Base-by-base conservation (phyloP, 2,797 vertebrate genomes). In the Merluccius polli region DNA sequence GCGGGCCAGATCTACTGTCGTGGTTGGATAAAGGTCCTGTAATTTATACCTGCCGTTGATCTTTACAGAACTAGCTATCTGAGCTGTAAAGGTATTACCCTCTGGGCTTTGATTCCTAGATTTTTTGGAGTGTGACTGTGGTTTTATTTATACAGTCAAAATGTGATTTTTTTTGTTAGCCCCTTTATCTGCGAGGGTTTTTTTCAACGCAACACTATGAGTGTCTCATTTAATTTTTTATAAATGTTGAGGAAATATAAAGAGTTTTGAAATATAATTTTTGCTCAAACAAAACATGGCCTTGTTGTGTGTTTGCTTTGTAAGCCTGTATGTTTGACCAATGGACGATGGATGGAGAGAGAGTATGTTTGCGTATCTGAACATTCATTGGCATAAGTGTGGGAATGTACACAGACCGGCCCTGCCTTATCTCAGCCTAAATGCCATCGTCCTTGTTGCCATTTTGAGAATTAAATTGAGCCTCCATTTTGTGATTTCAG, bases 171-270 rank as follows among this genome's bases (percentile, higher is more conserved):
- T 84, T 75, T 79, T 83, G 83, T 73, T 74, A 71, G 69, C 32
- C 32, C 81, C 59, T 73, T 78, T 75, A 78, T 73, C 80, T 12
- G 13, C 79, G 21, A 48, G 69, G 27, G 24, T 11, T 63, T 63
- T 12, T 27, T 12, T 16, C 8, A 27, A n/a, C 12, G 24, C 2
- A 2, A 27, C 4, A 63, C 4, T 59, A 7, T 9, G 18, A 52
- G 48, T 8, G 48, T n/a, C 21, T n/a, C 3, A 11, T 63, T 63
- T 63, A 3, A 27, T 11, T 63, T 27, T 27, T n/a, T n/a, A 11
- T 71, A 91, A 92, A 92, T 90, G 87, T 91, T n/a, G 86, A 87
- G 78, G 81, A 86, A 87, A 86, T 90, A 89, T 85, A 80, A 81
- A 82, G 79, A 90, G 81, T 87, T 82, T 87, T 84, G 73, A 82